Percentiles rank a stretch among this genome's conserved stretches.
Conservation (phyloP, 1,140 invertebrate species). For the Homarus americanus region DNA sequence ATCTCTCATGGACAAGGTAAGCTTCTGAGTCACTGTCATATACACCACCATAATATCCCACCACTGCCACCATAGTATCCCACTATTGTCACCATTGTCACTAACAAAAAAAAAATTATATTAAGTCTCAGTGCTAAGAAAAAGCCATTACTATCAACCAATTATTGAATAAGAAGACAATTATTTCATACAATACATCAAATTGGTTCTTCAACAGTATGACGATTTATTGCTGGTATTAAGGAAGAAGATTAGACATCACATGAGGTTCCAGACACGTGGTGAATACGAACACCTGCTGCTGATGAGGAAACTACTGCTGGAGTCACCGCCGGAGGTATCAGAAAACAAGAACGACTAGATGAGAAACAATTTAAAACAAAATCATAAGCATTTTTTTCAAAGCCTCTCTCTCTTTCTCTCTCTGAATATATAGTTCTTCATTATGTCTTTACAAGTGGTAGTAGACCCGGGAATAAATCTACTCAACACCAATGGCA, state of each 20-base stretch:
- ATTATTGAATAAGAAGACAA: too few relatives aligned
- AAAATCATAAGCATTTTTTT: too few relatives aligned
- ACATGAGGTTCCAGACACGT: neutral
- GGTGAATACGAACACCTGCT: neutral
- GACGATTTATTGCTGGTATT: neutral
- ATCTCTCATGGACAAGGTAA: slow-evolving; percentile 12
- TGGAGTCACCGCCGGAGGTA: neutral
- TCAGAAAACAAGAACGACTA: too few relatives aligned
- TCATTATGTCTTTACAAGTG: neutral
- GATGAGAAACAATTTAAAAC: too few relatives aligned
- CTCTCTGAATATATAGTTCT: neutral
- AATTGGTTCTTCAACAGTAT: neutral
- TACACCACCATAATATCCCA: neutral
- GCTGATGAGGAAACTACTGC: neutral
- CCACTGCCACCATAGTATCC: neutral
- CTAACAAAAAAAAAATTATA: too few relatives aligned
- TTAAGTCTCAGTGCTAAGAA: too few relatives aligned
- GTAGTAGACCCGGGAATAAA: neutral
- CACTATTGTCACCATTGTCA: too few relatives aligned
- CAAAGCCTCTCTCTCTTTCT: neutral
- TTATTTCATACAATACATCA: too few relatives aligned
- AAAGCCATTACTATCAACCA: too few relatives aligned
- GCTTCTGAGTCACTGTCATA: too few relatives aligned
- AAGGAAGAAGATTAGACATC: neutral
- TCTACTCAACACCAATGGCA: too few relatives aligned